A percentile compares a stretch with the other conserved stretches of the same genome.
These are phyloP conservation scores for Drosophila bocki DNA, from an alignment of 1,140 invertebrate genomes.

Conservation along the genomic window DNA sequence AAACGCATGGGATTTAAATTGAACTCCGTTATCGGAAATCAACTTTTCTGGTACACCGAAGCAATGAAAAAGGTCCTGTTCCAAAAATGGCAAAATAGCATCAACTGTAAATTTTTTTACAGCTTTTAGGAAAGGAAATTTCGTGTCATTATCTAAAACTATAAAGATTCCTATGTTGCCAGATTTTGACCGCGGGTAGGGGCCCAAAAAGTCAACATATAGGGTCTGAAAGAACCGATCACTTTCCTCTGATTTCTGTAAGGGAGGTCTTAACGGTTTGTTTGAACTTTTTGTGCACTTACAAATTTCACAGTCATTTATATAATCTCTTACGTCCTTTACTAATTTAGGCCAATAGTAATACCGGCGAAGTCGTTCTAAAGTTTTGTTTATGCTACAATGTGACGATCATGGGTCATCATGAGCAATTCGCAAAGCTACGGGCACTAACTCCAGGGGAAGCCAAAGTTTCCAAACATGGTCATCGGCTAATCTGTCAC, in stretches of 20 bases:
- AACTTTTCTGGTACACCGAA: conserved; percentile 10
- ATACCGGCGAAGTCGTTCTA: conserved; percentile 1
- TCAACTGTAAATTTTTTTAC: conserved; percentile 4
- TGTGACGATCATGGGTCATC: conserved; percentile 3
- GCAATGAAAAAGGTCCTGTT: conserved; percentile 6
- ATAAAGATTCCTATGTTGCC: conserved; percentile 16
- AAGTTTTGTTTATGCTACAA: conserved; percentile 4
- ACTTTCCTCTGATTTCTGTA: conserved; percentile 1
- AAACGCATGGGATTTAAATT: conserved; percentile 8
- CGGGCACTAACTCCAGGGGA: background rate
- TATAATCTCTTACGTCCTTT: conserved; percentile 1
- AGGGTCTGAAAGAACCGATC: conserved; percentile 11
- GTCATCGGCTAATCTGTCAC: conserved; percentile 2
- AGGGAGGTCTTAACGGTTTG: background rate
- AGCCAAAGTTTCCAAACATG: conserved; percentile 13
- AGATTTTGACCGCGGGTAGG: background rate
- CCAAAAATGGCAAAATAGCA: conserved; percentile 3
- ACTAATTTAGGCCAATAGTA: conserved; percentile 18
- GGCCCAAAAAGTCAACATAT: conserved; percentile 7
- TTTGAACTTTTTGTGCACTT: conserved; percentile 5
- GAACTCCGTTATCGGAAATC: conserved; percentile 10
- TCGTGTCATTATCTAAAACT: conserved; percentile 3
- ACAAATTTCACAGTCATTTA: conserved; percentile 7
- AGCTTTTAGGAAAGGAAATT: conserved; percentile 8
- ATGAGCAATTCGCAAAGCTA: background rate